Conservation (phyloP, 2,888 invertebrate species). For the Leptinotarsa haldemani region DNA sequence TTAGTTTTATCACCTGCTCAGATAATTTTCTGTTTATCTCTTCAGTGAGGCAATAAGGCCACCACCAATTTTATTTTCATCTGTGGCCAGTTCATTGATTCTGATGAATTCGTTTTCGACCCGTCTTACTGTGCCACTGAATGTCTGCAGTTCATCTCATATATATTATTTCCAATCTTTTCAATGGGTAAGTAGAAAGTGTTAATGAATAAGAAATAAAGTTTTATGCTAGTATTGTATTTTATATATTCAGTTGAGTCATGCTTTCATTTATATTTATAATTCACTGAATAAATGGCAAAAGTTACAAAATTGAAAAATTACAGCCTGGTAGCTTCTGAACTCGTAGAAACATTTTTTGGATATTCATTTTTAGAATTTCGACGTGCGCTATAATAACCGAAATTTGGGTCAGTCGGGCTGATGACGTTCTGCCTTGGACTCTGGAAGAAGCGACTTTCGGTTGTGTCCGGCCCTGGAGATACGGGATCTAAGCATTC, state of each 20-base stretch:
- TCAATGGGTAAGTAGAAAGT: no score
- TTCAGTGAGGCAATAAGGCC: neutral
- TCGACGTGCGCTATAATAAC: conserved; percentile 63
- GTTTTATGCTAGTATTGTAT: neutral
- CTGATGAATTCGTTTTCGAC: no score
- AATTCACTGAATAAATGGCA: neutral
- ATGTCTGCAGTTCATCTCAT: no score
- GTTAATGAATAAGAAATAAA: no score
- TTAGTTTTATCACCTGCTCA: no score
- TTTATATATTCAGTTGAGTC: neutral
- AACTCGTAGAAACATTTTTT: conserved; percentile 72
- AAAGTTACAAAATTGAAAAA: conserved; percentile 24
- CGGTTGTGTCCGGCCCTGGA: conserved; percentile 56
- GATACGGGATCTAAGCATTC: conserved; percentile 72
- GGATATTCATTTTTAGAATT: conserved; percentile 67
- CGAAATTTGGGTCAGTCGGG: conserved; percentile 64
- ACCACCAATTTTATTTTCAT: no score
- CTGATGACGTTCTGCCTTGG: conserved; percentile 62
- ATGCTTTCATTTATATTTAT: conserved; percentile 3
- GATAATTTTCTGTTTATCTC: no score
- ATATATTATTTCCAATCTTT: no score
- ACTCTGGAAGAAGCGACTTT: conserved; percentile 62
- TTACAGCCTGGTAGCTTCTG: conserved; percentile 78
- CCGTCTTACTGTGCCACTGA: no score
- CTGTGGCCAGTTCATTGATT: no score